phyloP scores from a whole-genome alignment of 2,113 vertebrate genomes.

The Microcebus lehilahytsara region DNA sequence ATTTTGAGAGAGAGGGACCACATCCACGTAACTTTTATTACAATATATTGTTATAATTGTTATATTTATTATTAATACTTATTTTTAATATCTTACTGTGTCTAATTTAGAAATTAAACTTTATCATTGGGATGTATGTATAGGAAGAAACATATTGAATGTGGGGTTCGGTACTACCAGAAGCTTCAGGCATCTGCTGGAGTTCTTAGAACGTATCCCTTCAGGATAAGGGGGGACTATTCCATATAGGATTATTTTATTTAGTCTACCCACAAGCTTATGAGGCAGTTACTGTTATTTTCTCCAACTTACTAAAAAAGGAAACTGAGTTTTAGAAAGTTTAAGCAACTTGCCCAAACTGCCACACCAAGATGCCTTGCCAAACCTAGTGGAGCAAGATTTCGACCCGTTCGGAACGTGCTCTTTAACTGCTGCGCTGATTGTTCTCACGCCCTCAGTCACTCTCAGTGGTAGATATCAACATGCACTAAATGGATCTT shows the following conservation, averaged over 20 bases:
- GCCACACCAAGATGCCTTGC: background rate
- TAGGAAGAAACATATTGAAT: background rate
- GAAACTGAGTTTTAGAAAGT: too few species aligned
- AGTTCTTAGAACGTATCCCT: background rate
- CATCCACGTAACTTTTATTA: background rate
- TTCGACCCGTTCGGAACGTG: background rate
- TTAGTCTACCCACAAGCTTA: too few species aligned
- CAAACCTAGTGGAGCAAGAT: background rate
- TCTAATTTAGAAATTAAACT: background rate
- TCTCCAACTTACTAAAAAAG: too few species aligned
- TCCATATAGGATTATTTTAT: too few species aligned
- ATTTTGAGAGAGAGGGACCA: background rate
- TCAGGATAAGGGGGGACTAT: too few species aligned
- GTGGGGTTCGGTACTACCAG: background rate
- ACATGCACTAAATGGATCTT: background rate
- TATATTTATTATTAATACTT: background rate
- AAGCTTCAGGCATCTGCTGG: background rate
- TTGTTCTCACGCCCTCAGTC: too few species aligned
- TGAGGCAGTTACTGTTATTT: too few species aligned
- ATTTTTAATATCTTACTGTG: background rate
- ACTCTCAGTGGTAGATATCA: background rate
- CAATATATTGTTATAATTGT: background rate
- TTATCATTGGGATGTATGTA: background rate
- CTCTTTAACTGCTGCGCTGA: fast-evolving
- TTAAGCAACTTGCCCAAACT: background rate